These are phyloP conservation scores for Sitta europaea DNA, from an alignment of 2,113 vertebrate genomes.

Conservation along the genomic window DNA sequence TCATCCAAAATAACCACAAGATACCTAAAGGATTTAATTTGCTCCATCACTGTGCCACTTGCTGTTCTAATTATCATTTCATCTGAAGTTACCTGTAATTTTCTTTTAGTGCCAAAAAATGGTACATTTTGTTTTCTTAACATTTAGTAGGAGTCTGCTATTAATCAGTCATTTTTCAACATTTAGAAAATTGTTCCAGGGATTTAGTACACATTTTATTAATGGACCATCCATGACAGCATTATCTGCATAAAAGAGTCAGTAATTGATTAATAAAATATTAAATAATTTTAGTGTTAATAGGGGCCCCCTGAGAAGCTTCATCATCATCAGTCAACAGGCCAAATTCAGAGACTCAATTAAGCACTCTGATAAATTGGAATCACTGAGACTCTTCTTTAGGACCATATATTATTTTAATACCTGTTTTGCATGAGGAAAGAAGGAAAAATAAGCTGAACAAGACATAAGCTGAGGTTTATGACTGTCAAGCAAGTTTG, in stretches of 20 bases:
- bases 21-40: constrained; percentile 61
- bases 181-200: constrained; percentile 36
- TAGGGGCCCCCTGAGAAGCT: constrained; percentile 25
- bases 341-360: constrained; percentile 42
- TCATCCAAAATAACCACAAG: constrained; percentile 68
- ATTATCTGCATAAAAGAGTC: constrained; percentile 39
- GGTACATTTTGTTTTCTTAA: constrained; percentile 63
- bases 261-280: constrained; percentile 72
- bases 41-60: constrained; percentile 40
- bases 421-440: neutral
- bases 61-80: constrained; percentile 69
- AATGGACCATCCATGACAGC: constrained; percentile 6
- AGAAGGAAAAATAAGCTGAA: neutral
- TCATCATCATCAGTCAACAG: constrained; percentile 50
- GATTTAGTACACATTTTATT: constrained; percentile 45
- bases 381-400: neutral
- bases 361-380: constrained; percentile 57
- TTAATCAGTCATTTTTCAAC: constrained; percentile 68
- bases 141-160: constrained; percentile 62
- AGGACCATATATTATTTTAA: neutral
- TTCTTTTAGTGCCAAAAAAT: constrained; percentile 63
- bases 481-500: neutral
- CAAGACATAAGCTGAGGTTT: rapidly evolving
- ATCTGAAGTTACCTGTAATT: constrained; percentile 68
- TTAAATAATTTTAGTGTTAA: constrained; percentile 68